Conservation (phyloP, 2,797 vertebrate species). For the Thaleichthys pacificus region DNA sequence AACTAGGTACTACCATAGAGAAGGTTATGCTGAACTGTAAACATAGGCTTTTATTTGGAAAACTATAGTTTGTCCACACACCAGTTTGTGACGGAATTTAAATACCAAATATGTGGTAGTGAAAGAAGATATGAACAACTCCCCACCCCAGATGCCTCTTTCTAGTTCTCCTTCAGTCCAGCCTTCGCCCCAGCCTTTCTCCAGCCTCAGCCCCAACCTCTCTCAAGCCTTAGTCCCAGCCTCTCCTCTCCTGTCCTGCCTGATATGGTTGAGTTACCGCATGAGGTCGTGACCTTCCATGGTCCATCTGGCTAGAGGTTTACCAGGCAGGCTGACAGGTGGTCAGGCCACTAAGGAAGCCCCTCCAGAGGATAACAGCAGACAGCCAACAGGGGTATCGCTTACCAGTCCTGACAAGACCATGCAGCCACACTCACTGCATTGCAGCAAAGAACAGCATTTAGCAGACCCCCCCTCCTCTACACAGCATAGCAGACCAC, state of each 20-base stretch:
- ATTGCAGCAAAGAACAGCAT: too few species aligned
- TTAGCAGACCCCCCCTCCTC: too few species aligned
- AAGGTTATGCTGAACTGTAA: background rate
- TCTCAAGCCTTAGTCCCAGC: constrained; percentile 18
- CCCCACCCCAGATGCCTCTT: background rate
- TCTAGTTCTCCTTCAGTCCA: background rate
- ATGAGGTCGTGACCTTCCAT: background rate
- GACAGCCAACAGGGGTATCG: background rate
- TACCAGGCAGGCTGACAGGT: constrained; percentile 43
- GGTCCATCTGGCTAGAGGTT: constrained; percentile 46
- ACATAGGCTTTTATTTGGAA: background rate
- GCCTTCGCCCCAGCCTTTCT: background rate
- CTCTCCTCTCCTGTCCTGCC: constrained; percentile 5
- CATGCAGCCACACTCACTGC: background rate
- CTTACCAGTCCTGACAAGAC: background rate
- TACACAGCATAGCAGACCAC: too few species aligned
- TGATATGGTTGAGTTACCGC: background rate
- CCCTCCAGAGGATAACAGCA: background rate
- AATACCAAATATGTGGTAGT: background rate
- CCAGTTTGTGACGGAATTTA: background rate
- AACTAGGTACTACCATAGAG: background rate
- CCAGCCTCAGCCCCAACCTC: background rate
- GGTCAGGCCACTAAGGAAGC: constrained; percentile 22
- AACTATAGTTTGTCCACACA: background rate
- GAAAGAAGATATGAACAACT: background rate